A percentile compares a stretch with the other conserved stretches of the same genome.
phyloP scores from a whole-genome alignment of 2,888 invertebrate species.

The Microctonus brassicae region DNA sequence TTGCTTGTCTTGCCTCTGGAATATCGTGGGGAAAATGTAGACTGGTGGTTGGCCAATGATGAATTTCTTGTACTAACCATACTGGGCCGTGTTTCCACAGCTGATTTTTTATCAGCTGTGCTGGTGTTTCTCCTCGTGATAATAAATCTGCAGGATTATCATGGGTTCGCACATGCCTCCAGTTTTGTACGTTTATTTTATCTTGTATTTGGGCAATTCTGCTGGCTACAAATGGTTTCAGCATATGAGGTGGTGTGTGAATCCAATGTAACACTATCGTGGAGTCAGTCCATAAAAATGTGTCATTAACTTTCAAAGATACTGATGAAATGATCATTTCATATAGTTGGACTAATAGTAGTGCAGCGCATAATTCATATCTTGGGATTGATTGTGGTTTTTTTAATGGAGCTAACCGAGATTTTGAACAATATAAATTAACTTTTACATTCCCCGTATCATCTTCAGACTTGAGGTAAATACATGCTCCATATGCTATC shows the following conservation, averaged over 20 bases:
- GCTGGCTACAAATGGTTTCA: slow-evolving; percentile 32
- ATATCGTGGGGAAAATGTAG: neutral
- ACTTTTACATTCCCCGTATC: neutral
- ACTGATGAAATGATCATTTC: neutral
- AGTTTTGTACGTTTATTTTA: neutral
- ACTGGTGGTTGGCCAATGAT: slow-evolving; percentile 32
- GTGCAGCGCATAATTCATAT: slow-evolving; percentile 30
- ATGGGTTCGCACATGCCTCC: slow-evolving; percentile 27
- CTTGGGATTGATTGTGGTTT: slow-evolving; percentile 3
- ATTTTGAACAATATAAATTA: slow-evolving; percentile 18
- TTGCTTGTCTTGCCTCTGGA: slow-evolving; percentile 33
- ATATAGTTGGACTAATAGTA: slow-evolving; percentile 26
- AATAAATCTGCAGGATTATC: slow-evolving; percentile 33
- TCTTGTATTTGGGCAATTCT: slow-evolving; percentile 30
- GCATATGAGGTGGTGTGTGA: slow-evolving; percentile 7
- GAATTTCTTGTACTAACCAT: slow-evolving; percentile 26
- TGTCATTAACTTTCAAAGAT: neutral
- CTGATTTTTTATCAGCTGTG: neutral
- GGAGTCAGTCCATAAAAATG: slow-evolving; percentile 17
- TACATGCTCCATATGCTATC: slow-evolving; percentile 45
- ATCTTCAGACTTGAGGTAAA: slow-evolving; percentile 29
- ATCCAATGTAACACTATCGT: slow-evolving; percentile 26
- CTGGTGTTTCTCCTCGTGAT: slow-evolving; percentile 27
- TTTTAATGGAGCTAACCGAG: slow-evolving; percentile 34
- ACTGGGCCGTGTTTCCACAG: slow-evolving; percentile 33